Percentiles rank a stretch among this genome's conserved stretches.
phyloP scores from a whole-genome alignment of 2,797 vertebrate species.

The Melanotaenia pygmaea region DNA sequence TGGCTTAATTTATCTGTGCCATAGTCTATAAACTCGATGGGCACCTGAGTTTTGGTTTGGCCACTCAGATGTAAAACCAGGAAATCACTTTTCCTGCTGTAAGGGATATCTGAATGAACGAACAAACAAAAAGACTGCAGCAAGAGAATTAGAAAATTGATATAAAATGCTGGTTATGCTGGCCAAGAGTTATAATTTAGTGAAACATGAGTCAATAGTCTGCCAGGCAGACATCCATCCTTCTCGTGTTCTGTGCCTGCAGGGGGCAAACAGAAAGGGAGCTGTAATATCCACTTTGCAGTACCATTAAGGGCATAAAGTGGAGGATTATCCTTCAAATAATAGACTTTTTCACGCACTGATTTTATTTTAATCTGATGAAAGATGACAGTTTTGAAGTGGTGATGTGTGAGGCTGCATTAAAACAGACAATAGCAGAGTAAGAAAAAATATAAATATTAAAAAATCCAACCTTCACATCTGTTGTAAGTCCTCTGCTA shows the following conservation, averaged over 20 bases:
- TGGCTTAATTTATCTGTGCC: constrained; percentile 34
- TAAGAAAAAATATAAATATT: background rate
- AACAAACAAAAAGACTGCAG: constrained; percentile 2
- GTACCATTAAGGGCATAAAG: constrained; percentile 45
- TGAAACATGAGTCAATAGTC: constrained; percentile 45
- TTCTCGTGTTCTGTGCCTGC: constrained; percentile 37
- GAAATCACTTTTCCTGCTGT: constrained; percentile 33
- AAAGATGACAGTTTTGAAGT: constrained; percentile 15
- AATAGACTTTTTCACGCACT: constrained; percentile 7
- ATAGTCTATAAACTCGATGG: constrained; percentile 28
- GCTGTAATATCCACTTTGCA: constrained; percentile 34
- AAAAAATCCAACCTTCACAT: background rate
- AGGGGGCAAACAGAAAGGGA: constrained; percentile 34
- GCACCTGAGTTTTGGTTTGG: constrained; percentile 28
- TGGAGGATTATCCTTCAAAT: constrained; percentile 37
- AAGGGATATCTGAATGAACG: constrained; percentile 22
- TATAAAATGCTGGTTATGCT: constrained; percentile 19
- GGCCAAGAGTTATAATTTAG: constrained; percentile 31
- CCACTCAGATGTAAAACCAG: constrained; percentile 47
- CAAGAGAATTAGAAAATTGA: constrained; percentile 26
- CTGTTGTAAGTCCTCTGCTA: constrained; percentile 4
- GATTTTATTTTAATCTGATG: constrained; percentile 9
- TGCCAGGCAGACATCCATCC: constrained; percentile 27
- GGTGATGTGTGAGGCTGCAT: background rate
- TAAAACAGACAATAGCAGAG: background rate